Evolutionary conservation across 2,113 vertebrate genomes (phyloP).

Genomic region (Cyrtonyx montezumae): DNA sequence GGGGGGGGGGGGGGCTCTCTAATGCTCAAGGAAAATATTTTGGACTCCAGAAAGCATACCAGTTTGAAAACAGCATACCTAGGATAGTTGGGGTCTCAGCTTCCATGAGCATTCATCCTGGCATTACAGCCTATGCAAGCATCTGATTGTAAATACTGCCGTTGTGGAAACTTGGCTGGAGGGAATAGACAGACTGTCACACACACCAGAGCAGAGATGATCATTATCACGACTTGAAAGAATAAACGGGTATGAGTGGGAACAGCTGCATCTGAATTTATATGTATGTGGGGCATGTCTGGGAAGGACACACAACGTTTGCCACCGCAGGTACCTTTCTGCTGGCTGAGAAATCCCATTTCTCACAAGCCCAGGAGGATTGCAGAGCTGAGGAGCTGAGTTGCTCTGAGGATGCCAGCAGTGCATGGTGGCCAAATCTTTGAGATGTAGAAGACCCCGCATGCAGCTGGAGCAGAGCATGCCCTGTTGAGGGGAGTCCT

Average conservation of each 20-base stretch:
- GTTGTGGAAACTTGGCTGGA: slow-evolving; percentile 47
- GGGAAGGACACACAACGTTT: neutral
- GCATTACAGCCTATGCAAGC: neutral
- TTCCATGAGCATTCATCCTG: neutral
- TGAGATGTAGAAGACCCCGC: neutral
- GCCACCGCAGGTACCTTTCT: neutral
- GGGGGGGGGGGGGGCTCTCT: neutral
- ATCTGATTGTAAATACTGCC: neutral
- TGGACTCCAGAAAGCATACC: neutral
- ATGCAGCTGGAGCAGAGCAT: neutral
- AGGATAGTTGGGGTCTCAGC: neutral
- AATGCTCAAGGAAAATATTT: neutral
- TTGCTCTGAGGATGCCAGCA: neutral
- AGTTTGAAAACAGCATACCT: neutral
- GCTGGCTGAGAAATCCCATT: neutral
- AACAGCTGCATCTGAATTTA: slow-evolving; percentile 4
- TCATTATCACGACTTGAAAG: neutral
- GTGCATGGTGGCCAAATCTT: neutral
- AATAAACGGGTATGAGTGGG: neutral
- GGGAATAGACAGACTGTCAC: neutral
- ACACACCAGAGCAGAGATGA: neutral
- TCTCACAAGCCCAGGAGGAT: rapidly evolving
- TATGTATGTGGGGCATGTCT: neutral
- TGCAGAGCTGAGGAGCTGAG: neutral
- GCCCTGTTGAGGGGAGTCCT: neutral